These are phyloP conservation scores for Drosophila mimetica DNA, from an alignment of 2,888 invertebrate species.

Conservation along the genomic window DNA sequence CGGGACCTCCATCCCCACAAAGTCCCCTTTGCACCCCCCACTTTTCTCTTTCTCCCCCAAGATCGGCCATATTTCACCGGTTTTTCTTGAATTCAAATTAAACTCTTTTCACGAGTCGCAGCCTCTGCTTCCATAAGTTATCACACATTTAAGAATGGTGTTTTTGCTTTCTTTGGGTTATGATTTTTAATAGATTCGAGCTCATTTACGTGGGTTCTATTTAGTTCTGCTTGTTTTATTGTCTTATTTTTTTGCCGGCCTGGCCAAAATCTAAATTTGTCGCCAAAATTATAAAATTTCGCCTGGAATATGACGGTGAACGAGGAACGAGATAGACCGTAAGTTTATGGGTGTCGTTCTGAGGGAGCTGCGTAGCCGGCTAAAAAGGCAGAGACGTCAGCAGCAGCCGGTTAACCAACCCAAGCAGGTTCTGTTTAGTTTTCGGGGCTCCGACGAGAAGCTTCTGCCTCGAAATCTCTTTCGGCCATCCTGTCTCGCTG, in stretches of 20 bases:
- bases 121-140: constrained; percentile 20
- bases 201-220: constrained; percentile 36
- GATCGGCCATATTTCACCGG: constrained; percentile 45
- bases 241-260: constrained; percentile 1
- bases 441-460: constrained; percentile 66
- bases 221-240: constrained; percentile 6
- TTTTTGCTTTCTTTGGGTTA: constrained; percentile 43
- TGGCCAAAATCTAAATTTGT: constrained; percentile 48
- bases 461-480: constrained; percentile 61
- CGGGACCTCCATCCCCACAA: constrained; percentile 22
- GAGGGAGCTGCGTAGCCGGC: constrained; percentile 28
- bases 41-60: neutral
- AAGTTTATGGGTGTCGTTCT: constrained; percentile 76
- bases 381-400: constrained; percentile 18
- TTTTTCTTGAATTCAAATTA: constrained; percentile 55
- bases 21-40: neutral
- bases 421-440: constrained; percentile 74
- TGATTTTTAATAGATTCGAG: constrained; percentile 46
- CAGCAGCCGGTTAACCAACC: constrained; percentile 77
- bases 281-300: constrained; percentile 63
- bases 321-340: constrained; percentile 54
- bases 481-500: constrained; percentile 75
- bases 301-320: constrained; percentile 49
- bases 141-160: constrained; percentile 27
- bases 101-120: constrained; percentile 23